Base-by-base conservation (phyloP, 2,888 invertebrate species). In the Drosophila nr. perissopoda region DNA sequence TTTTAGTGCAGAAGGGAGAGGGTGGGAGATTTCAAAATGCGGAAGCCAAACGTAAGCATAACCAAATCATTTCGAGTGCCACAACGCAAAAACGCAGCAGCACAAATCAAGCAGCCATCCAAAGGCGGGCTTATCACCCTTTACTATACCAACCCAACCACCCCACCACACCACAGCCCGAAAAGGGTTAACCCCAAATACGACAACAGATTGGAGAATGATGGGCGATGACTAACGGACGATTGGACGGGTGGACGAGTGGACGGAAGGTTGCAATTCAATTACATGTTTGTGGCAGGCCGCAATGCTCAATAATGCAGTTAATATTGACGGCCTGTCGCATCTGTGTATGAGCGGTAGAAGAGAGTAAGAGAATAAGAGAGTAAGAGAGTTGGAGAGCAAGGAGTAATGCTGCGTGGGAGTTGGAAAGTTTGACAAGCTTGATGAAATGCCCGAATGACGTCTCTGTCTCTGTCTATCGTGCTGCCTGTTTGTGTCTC, bases 231-330 rank as follows among this genome's bases (percentile, higher is more conserved):
- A 80, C 71, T 73, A 70, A 70, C 67, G 73, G 66, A 42, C 67
- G 67, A 67, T 54, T 53, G 63, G 73, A 54, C 61, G 60, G 72
- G 21, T 31, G 49, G 70, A 63, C 61, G 49, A 36, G 8, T 70
- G 81, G 73, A 83, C 82, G 65, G 70, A 84, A 82, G 88, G 88
- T 80, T 82, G 85, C 81, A 87, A 89, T 88, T 87, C 86, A 87
- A 87, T 87, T 87, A 87, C 87, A 86, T 89, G 87, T 86, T 87
- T 87, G 87, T 89, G 87, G 87, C 87, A 79, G 75, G 90, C 87
- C 87, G 88, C 90, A 87, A 79, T 87, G 90, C 87, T 87, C 87
- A 87, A 89, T 87, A 87, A 87, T 87, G 87, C 87, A 87, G 87
- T 87, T 87, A 87, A 87, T 87, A 87, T 87, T 86, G 90, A 86